Conservation (phyloP, 2,888 invertebrate species). For the Luperina testacea region DNA sequence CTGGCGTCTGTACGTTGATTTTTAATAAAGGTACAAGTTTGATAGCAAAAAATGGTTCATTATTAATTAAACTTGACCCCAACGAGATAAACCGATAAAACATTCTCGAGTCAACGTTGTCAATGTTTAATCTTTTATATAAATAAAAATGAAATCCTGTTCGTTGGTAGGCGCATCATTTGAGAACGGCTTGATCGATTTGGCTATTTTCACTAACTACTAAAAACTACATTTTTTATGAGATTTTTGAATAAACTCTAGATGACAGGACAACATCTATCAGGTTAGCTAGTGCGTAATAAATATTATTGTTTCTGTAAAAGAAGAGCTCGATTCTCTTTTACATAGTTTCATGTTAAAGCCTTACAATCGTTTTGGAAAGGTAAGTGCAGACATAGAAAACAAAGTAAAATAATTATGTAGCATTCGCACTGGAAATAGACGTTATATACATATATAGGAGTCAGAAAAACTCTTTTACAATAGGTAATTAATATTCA, state of each 20-base stretch:
- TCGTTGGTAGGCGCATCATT: not conserved
- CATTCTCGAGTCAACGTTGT: not conserved
- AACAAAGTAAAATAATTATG: not conserved
- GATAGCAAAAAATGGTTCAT: constrained; percentile 9
- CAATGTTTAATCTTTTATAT: not conserved
- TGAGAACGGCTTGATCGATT: not conserved
- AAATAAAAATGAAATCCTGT: not conserved
- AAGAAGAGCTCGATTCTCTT: not conserved
- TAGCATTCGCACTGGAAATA: not conserved
- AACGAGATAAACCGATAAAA: constrained; percentile 3
- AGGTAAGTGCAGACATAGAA: not conserved
- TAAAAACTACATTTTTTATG: too few relatives aligned
- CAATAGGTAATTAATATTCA: not conserved
- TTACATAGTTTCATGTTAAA: not conserved
- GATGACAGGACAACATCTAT: not conserved
- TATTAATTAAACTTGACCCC: constrained; percentile 7
- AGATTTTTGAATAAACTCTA: not conserved
- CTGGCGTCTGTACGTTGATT: not conserved
- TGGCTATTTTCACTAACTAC: too few relatives aligned
- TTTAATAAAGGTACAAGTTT: constrained; percentile 6
- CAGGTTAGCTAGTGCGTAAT: not conserved
- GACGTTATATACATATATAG: too few relatives aligned
- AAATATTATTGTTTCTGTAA: not conserved
- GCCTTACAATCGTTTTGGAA: not conserved
- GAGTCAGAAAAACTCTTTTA: not conserved